These are phyloP conservation scores for Aplocera efformata DNA, from an alignment of 2,888 invertebrate genomes.

Conservation along the genomic window DNA sequence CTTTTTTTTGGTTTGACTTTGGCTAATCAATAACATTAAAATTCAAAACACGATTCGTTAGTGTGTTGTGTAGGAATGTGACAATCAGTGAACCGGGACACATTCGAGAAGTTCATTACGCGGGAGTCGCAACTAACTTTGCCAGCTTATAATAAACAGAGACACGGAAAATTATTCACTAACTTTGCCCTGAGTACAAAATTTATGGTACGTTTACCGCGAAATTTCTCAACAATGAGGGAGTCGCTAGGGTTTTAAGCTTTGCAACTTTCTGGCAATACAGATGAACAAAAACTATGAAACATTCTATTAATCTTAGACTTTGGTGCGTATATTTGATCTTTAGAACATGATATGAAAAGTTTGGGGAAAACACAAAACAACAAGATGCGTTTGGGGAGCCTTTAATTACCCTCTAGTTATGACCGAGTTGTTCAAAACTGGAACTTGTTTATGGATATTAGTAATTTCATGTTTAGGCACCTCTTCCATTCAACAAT, in stretches of 20 bases:
- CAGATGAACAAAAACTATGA: constrained; percentile 41
- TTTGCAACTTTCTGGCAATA: constrained; percentile 55
- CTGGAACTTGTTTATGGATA: no score
- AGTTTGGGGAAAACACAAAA: background rate
- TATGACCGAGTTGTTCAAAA: no score
- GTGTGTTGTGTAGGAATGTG: constrained; percentile 26
- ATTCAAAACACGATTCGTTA: constrained; percentile 21
- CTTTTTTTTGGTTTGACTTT: no score
- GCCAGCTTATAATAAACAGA: constrained; percentile 75
- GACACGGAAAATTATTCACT: constrained; percentile 77
- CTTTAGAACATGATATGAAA: constrained; percentile 5
- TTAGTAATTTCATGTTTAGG: background rate
- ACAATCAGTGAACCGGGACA: constrained; percentile 51
- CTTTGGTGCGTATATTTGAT: constrained; percentile 11
- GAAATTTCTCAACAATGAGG: constrained; percentile 73
- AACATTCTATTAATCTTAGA: constrained; percentile 21
- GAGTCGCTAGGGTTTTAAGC: constrained; percentile 69
- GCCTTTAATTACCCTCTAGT: no score
- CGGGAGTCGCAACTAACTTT: constrained; percentile 63
- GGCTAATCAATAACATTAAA: constrained; percentile 11
- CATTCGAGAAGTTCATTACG: constrained; percentile 64
- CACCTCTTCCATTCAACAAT: background rate
- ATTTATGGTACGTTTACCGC: constrained; percentile 76
- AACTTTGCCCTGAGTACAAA: constrained; percentile 70
- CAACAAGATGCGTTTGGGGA: no score